Percentiles rank a stretch among this genome's conserved stretches.
Conservation (phyloP, 2,888 invertebrate genomes). For the Mythimna lalbum region DNA sequence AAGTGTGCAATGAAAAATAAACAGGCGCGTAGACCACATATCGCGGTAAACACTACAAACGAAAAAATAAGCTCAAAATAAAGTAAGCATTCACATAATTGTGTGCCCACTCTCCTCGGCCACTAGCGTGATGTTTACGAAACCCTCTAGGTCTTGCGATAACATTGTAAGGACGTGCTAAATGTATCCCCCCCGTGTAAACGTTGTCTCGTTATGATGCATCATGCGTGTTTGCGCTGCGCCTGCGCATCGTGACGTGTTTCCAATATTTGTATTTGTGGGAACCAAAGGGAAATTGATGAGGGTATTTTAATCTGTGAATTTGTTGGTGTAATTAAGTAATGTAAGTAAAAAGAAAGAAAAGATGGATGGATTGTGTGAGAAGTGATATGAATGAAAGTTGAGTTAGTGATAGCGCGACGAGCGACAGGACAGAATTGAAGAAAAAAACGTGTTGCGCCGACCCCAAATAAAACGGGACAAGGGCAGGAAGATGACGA, state of each 20-base stretch:
- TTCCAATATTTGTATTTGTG: conserved; percentile 55
- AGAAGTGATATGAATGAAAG: too few species aligned
- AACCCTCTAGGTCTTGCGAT: conserved; percentile 64
- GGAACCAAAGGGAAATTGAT: conserved; percentile 36
- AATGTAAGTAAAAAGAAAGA: too few species aligned
- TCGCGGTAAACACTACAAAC: conserved; percentile 14
- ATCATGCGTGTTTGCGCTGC: conserved; percentile 59
- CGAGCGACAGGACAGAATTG: too few species aligned
- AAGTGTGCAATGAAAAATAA: too few species aligned
- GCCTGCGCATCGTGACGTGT: conserved; percentile 60
- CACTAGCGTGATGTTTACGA: conserved; percentile 62
- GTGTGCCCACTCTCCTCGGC: conserved; percentile 53
- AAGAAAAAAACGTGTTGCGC: too few species aligned
- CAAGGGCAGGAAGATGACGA: too few species aligned
- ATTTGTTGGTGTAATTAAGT: neutral
- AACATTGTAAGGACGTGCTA: conserved; percentile 70
- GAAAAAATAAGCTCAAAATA: conserved; percentile 34
- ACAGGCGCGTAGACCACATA: conserved; percentile 35
- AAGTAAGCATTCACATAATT: conserved; percentile 48
- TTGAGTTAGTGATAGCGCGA: too few species aligned
- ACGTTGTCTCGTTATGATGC: conserved; percentile 62
- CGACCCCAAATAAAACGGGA: too few species aligned
- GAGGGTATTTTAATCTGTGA: conserved; percentile 4
- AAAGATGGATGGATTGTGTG: too few species aligned
- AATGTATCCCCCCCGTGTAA: conserved; percentile 64